Evolutionary conservation across 2,797 vertebrate genomes (phyloP).

Genomic region (Sebastes baramenuke): DNA sequence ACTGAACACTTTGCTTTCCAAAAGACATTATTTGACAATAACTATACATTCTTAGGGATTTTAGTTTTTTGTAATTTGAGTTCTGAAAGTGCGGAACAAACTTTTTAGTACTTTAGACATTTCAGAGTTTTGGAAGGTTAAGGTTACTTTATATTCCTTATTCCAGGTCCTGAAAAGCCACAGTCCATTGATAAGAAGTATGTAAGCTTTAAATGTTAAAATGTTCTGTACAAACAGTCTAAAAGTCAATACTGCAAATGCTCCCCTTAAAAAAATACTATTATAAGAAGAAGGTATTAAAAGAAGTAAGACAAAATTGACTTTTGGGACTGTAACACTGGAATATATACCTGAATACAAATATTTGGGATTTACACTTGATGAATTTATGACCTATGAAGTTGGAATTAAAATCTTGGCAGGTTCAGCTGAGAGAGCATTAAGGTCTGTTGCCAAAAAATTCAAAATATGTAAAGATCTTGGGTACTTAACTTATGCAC

Average conservation of each 20-base stretch:
- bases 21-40: not conserved
- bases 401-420: too few relatives aligned
- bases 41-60: not conserved
- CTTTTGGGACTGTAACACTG: too few relatives aligned
- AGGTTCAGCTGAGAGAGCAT: too few relatives aligned
- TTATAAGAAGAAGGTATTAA: too few relatives aligned
- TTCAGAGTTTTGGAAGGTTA: not conserved
- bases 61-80: not conserved
- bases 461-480: too few relatives aligned
- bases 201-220: not conserved
- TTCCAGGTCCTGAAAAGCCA: not conserved
- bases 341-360: too few relatives aligned
- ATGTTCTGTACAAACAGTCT: not conserved
- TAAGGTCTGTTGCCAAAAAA: too few relatives aligned
- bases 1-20: not conserved
- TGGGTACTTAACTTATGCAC: too few relatives aligned
- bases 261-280: too few relatives aligned
- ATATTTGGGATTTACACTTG: too few relatives aligned
- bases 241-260: not conserved
- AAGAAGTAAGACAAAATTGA: too few relatives aligned
- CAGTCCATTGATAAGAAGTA: not conserved
- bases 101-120: not conserved
- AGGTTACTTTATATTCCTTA: not conserved
- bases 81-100: not conserved
- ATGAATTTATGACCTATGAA: too few relatives aligned